These are phyloP conservation scores for Tangara arthus DNA, from an alignment of 2,797 vertebrate species.

Conservation along the genomic window DNA sequence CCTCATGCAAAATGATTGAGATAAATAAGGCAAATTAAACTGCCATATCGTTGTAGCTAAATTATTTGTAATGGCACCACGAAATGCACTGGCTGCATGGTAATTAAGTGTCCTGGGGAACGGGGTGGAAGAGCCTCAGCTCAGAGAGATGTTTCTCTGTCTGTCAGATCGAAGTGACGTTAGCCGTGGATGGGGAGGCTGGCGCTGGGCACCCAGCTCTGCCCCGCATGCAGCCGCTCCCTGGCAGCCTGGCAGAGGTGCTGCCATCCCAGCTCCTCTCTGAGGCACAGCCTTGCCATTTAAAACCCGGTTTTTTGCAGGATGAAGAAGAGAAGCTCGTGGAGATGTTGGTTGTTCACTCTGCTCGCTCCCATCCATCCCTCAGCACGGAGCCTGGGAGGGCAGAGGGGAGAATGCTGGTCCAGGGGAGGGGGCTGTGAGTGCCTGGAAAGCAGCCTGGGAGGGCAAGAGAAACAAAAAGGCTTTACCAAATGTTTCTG, in stretches of 20 bases:
- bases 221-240: background rate
- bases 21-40: conserved; percentile 37
- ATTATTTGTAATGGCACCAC: background rate
- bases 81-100: background rate
- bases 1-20: conserved; percentile 16
- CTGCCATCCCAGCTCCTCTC: background rate
- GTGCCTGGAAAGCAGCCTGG: background rate
- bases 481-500: background rate
- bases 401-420: background rate
- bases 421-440: background rate
- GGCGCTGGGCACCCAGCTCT: background rate
- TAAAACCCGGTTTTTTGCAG: accelerated
- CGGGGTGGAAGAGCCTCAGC: background rate
- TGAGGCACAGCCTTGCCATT: background rate
- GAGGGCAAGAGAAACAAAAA: background rate
- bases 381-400: background rate
- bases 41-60: background rate
- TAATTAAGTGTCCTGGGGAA: background rate
- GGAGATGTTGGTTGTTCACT: background rate
- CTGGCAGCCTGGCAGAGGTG: background rate
- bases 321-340: accelerated
- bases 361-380: background rate
- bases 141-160: background rate
- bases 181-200: background rate
- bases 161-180: background rate